Evolutionary conservation across 2,113 vertebrate species (phyloP).

Genomic region (Theristicus caerulescens): DNA sequence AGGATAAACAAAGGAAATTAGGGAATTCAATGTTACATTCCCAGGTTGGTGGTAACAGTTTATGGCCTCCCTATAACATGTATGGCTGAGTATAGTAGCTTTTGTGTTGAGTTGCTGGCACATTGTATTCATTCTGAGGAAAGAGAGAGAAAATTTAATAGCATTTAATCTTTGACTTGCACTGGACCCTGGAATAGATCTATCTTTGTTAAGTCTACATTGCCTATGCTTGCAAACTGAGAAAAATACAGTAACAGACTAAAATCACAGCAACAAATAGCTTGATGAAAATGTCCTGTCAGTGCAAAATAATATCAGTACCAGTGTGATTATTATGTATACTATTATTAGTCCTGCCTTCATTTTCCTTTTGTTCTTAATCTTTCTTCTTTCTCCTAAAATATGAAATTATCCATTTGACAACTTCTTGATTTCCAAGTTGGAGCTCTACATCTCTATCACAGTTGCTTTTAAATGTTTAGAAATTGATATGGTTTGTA

Average conservation of each 20-base stretch:
- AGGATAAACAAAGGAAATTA: conserved; percentile 12
- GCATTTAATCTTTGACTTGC: conserved; percentile 10
- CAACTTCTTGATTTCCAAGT: not conserved
- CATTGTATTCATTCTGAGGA: conserved; percentile 15
- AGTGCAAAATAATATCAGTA: not conserved
- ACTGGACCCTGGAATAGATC: not conserved
- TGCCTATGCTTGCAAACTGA: not conserved
- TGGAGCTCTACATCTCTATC: not conserved
- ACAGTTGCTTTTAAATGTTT: not conserved
- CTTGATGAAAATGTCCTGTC: not conserved
- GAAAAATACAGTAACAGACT: not conserved
- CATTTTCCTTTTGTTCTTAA: not conserved
- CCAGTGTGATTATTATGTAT: not conserved
- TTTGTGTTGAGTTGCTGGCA: conserved; percentile 34
- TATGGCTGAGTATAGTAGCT: not conserved
- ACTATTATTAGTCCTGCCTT: not conserved
- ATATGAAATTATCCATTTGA: not conserved
- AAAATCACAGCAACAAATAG: not conserved
- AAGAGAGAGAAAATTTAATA: conserved; percentile 10
- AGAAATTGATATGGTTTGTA: not conserved
- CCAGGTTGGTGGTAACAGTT: not conserved
- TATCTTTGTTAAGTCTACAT: not conserved
- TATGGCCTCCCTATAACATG: not conserved
- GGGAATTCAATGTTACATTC: not conserved
- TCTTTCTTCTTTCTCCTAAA: not conserved